Percentiles rank a stretch among this genome's conserved stretches.
Conservation (phyloP, 2,113 vertebrate species). For the Bungarus multicinctus region DNA sequence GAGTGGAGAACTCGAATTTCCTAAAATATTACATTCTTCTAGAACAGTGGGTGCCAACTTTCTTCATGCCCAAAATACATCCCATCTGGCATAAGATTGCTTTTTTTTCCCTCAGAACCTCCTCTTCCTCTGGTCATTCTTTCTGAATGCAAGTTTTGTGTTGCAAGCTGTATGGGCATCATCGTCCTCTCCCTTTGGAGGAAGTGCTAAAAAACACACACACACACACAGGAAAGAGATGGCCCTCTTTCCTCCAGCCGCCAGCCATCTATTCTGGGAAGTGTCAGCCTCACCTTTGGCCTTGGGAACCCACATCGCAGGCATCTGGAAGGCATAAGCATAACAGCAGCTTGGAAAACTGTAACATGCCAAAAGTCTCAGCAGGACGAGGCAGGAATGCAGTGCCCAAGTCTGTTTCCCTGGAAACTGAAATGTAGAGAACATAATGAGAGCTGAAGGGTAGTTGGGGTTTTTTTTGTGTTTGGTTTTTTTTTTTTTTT, state of each 20-base stretch:
- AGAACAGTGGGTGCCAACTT: too few species aligned
- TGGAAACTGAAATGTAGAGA: constrained; percentile 60
- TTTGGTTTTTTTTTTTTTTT: not conserved
- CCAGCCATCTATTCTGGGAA: constrained; percentile 56
- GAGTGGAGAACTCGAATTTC: too few species aligned
- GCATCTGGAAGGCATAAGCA: constrained; percentile 78
- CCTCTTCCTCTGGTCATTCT: not conserved
- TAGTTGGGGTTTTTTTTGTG: not conserved
- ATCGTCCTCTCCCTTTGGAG: not conserved
- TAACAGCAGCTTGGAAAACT: constrained; percentile 57
- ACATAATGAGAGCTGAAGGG: constrained; percentile 25
- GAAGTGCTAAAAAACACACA: not conserved
- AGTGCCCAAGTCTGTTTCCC: constrained; percentile 55
- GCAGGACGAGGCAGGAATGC: constrained; percentile 55
- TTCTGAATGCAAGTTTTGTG: not conserved
- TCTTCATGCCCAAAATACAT: too few species aligned
- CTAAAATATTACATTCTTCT: too few species aligned
- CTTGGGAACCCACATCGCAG: constrained; percentile 67
- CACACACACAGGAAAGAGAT: too few species aligned
- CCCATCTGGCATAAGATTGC: too few species aligned
- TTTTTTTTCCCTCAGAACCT: too few species aligned
- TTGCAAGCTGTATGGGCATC: fast-evolving
- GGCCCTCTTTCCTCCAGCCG: not conserved
- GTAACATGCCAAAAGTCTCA: constrained; percentile 53
- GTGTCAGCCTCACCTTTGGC: constrained; percentile 56